Base-by-base conservation (phyloP, 2,888 invertebrate genomes). In the Calephelis perditalis region DNA sequence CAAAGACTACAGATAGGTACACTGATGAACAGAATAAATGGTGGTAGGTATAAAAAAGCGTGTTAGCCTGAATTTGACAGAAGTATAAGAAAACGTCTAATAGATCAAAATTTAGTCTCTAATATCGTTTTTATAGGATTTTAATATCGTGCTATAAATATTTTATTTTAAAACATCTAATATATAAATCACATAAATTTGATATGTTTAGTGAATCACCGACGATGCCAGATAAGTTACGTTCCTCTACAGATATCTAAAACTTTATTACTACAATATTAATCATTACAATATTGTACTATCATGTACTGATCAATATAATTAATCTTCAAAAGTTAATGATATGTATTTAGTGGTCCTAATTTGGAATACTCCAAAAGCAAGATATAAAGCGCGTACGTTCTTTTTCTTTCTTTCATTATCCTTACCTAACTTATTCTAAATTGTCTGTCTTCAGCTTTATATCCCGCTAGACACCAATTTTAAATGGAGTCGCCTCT, bases 351-450 rank as follows among this genome's bases (percentile, higher is more conserved):
- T 68, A 78, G 77, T 88, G 85, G 86, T 86, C 88, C 87, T 86
- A 84, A 81, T 83, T 82, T 84, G 90, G 88, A 84, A 83, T 81
- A 79, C 78, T 77, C 81, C 81, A 84, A 83, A 87, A 88, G 87
- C 88, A 84, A 88, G 87, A 89, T 86, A 88, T 88, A 88, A 89
- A 90, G 90, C 89, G 89, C 79, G 83, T 85, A 79, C 86, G 86
- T 89, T 89, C 88, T 87, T 84, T 84, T 79, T 81, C 78, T 73
- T 72, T 73, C 74, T 75, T 78, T 75, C 76, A 73, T 75, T 73
- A 67, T 63, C 62, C 68, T 61, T 63, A 63, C 58, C 61, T 65
- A 67, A 64, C 78, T 85, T 84, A 76, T 75, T 78, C 80, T 77
- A 77, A 60, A 46, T 61, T 52, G 74, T 72, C 73, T 68, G 73